Evolutionary conservation across 2,797 vertebrate species (phyloP), one percentile per base, ranked within the genome.

Genomic region (Myotis planiceps): DNA sequence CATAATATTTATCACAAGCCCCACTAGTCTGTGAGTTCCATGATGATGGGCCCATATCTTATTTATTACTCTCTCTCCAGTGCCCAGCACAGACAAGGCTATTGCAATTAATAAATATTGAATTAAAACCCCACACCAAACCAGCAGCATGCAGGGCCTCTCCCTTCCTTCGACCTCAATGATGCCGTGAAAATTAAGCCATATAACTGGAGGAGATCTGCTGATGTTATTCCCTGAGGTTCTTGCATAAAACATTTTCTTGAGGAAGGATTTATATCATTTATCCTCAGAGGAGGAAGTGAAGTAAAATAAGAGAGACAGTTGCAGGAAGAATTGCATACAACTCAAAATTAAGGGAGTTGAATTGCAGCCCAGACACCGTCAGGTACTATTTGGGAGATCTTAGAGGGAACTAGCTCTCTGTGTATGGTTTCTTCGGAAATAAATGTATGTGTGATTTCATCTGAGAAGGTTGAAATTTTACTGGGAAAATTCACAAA

Each of bases 261-360:
- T 90, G 45, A 82, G 42, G 12, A 88, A 79, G 32, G 4, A 90
- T 74, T 95, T 92, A 39, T 74, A 84, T 55, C 21, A 55, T 69
- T 93, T 74, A 76, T 51, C 81, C 14, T 7, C 23, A 42, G 10
- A 65, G 63, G 10, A 69, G 29, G 37, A 69, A 93, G 15, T 88
- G 19, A 94, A 82, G 13, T 72, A 80, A 92, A 96, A 65, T 47
- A 60, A 90, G 18, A 88, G 10, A 94, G 63, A 82, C 3, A 78
- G n/a, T 8, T 87, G 34, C 23, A 47, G 8, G 68, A 92, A 14
- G 19, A 71, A 80, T 39, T 37, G 23, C 29, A 92, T 15, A 82
- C 27, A 55, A 75, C 25, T 93, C 55, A 82, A 92, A 90, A 88
- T 42, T 49, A 92, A 34, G 13, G 71, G 88, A 79, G 32, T 27